Evolutionary conservation across 2,113 vertebrate genomes (phyloP).

Genomic region (Stigmatopora nigra): DNA sequence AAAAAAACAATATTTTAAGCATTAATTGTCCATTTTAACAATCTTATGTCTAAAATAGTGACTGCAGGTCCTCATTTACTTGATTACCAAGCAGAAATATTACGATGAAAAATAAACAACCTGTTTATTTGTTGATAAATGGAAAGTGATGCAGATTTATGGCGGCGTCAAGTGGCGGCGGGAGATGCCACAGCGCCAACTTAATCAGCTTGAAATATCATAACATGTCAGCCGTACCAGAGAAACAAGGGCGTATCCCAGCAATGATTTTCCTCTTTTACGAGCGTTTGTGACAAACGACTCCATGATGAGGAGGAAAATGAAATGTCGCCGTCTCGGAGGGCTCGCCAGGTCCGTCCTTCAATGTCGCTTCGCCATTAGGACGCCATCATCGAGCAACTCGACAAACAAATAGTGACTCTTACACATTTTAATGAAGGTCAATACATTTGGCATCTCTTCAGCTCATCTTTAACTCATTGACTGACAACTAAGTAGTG

Average conservation of each 20-base stretch:
- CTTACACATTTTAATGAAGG: not conserved
- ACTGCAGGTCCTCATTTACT: constrained; percentile 2
- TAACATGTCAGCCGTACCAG: constrained; percentile 13
- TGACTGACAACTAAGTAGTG: too few relatives aligned
- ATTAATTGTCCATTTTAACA: too few relatives aligned
- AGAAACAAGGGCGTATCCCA: constrained; percentile 35
- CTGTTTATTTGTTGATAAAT: constrained; percentile 16
- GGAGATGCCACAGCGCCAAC: constrained; percentile 1
- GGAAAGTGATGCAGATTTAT: constrained; percentile 23
- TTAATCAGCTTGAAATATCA: constrained; percentile 29
- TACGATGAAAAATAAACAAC: constrained; percentile 29
- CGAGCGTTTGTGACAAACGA: constrained; percentile 33
- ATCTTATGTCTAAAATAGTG: too few relatives aligned
- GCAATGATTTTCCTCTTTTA: constrained; percentile 44
- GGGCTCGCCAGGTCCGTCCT: constrained; percentile 25
- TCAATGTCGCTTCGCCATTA: constrained; percentile 6
- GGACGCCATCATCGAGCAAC: not conserved
- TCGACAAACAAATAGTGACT: not conserved
- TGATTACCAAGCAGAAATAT: constrained; percentile 17
- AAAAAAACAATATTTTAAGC: too few relatives aligned
- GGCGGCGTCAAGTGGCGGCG: not conserved
- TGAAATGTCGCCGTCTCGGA: constrained; percentile 32
- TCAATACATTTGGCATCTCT: not conserved
- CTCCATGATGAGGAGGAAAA: constrained; percentile 23
- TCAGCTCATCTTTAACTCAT: too few relatives aligned